Percentiles rank a stretch among this genome's conserved stretches.
phyloP scores from a whole-genome alignment of 2,888 invertebrate species.

The Cephus pygmeus region DNA sequence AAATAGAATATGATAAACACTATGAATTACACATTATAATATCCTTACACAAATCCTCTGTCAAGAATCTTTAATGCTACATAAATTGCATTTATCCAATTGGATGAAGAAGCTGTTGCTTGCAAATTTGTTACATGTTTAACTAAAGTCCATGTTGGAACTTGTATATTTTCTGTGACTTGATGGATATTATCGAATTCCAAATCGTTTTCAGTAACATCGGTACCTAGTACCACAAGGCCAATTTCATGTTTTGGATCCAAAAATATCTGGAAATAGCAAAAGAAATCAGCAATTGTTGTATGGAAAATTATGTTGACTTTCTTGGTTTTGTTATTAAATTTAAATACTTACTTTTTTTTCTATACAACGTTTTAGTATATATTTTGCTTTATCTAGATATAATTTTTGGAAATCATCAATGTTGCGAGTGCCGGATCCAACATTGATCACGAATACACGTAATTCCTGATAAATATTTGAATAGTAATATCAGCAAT shows the following conservation, averaged over 20 bases:
- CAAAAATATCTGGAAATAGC: conserved; percentile 42
- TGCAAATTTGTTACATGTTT: not conserved
- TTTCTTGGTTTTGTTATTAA: conserved; percentile 9
- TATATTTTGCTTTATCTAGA: conserved; percentile 40
- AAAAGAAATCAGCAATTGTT: not conserved
- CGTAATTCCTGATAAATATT: conserved; percentile 33
- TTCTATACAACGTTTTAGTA: conserved; percentile 32
- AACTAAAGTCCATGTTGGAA: conserved; percentile 33
- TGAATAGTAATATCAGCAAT: not conserved
- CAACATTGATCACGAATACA: conserved; percentile 39
- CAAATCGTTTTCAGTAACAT: conserved; percentile 32
- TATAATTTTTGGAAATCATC: conserved; percentile 23
- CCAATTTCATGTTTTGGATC: conserved; percentile 43
- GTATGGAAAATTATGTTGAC: not conserved
- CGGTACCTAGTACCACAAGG: conserved; percentile 41
- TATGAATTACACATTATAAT: not conserved
- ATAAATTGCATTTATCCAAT: conserved; percentile 10
- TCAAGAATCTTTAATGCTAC: conserved; percentile 3
- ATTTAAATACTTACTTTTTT: conserved; percentile 34
- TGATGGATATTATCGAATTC: conserved; percentile 32
- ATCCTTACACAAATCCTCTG: not conserved
- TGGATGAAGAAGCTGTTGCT: not conserved
- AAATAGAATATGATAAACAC: not conserved
- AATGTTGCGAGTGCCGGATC: conserved; percentile 20
- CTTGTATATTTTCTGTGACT: conserved; percentile 25